Percentiles rank a stretch among this genome's conserved stretches.
These are phyloP conservation scores for Gallinago paraguaiae DNA, from an alignment of 2,113 vertebrate genomes.

Conservation along the genomic window DNA sequence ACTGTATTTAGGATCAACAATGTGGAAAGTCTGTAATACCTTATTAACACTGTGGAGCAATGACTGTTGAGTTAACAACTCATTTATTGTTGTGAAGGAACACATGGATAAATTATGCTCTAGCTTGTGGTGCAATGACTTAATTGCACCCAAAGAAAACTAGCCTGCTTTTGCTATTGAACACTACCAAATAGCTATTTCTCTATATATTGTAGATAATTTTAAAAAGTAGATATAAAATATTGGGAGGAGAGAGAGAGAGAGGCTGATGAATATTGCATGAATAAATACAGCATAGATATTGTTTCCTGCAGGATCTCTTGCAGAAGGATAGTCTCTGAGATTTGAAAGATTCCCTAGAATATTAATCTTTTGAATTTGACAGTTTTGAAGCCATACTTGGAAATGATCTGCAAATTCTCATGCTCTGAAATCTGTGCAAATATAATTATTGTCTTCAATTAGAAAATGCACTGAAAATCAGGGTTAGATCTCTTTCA, in stretches of 20 bases:
- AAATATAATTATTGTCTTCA: neutral
- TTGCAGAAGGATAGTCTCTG: neutral
- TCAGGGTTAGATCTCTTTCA: conserved; percentile 4
- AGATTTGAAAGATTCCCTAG: neutral
- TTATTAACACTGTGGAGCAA: neutral
- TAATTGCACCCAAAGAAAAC: neutral
- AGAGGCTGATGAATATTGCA: neutral
- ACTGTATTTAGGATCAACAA: neutral
- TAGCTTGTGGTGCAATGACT: neutral
- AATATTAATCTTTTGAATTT: conserved; percentile 22
- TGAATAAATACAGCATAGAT: neutral
- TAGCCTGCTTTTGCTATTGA: neutral
- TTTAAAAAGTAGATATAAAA: neutral
- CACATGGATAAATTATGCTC: neutral
- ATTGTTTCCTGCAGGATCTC: neutral
- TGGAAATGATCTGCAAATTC: conserved; percentile 7
- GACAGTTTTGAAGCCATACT: neutral
- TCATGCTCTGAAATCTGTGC: conserved; percentile 24
- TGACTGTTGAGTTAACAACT: neutral
- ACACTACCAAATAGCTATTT: neutral
- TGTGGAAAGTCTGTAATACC: neutral
- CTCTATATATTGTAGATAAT: neutral
- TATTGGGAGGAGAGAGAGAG: neutral
- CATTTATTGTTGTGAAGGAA: neutral
- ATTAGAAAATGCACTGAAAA: conserved; percentile 7